phyloP scores from a whole-genome alignment of 2,888 invertebrate genomes.

The Ophion obscuratus region DNA sequence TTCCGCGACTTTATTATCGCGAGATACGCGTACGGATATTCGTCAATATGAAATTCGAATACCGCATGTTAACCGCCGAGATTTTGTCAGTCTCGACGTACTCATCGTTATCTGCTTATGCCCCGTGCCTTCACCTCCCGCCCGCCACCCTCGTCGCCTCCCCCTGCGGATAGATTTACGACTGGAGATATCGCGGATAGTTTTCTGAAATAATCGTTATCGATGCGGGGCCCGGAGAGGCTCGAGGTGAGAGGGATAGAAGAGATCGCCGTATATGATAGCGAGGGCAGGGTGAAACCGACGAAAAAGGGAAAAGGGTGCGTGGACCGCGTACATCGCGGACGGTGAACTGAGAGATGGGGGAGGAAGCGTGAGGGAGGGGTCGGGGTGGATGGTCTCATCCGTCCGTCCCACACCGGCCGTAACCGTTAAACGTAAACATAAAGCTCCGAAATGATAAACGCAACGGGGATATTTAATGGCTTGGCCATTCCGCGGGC shows the following conservation, averaged over 20 bases:
- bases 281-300: background rate
- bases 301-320: constrained; percentile 39
- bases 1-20: background rate
- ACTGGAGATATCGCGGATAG: constrained; percentile 31
- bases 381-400: background rate
- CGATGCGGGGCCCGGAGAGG: constrained; percentile 2
- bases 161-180: constrained; percentile 26
- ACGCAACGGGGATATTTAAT: constrained; percentile 79
- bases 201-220: constrained; percentile 54
- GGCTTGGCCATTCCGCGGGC: constrained; percentile 71
- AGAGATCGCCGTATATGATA: constrained; percentile 30
- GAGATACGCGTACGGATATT: background rate
- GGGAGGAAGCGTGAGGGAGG: background rate
- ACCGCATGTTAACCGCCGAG: constrained; percentile 16
- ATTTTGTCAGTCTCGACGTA: constrained; percentile 28
- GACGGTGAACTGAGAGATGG: background rate
- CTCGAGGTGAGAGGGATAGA: constrained; percentile 3
- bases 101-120: constrained; percentile 24
- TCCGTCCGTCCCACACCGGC: constrained; percentile 47
- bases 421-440: constrained; percentile 78
- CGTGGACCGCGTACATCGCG: background rate
- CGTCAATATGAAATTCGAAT: background rate
- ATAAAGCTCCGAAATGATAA: constrained; percentile 79
- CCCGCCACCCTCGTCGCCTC: constrained; percentile 2
- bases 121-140: background rate